A percentile compares a stretch with the other conserved stretches of the same genome.
These are phyloP conservation scores for Clarias laeviceps DNA, from an alignment of 2,797 vertebrate species.

Conservation along the genomic window DNA sequence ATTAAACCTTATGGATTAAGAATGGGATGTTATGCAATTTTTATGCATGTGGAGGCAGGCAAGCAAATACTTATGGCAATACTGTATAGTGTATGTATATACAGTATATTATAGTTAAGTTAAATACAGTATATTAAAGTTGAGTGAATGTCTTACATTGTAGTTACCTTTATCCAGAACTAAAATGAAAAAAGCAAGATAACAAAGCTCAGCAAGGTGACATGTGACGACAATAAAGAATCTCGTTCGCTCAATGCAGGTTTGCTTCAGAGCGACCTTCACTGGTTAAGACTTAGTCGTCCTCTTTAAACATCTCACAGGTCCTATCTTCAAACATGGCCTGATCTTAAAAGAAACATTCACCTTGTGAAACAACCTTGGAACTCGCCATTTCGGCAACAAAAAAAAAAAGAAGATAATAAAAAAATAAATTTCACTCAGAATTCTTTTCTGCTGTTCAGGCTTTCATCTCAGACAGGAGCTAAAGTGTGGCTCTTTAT, in stretches of 20 bases:
- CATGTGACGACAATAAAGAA: background rate
- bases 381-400: slow-evolving; percentile 45
- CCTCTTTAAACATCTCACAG: slow-evolving; percentile 48
- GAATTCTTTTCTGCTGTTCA: slow-evolving; percentile 1
- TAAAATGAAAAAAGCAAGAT: slow-evolving; percentile 7
- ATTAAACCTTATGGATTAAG: too few species aligned
- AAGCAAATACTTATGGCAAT: too few species aligned
- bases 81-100: too few species aligned
- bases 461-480: slow-evolving; percentile 25
- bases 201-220: slow-evolving; percentile 8
- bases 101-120: too few species aligned
- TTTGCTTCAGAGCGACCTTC: slow-evolving; percentile 62
- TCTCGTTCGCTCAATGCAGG: slow-evolving; percentile 46
- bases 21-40: too few species aligned
- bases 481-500: background rate
- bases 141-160: background rate
- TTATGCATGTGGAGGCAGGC: too few species aligned
- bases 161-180: background rate
- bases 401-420: slow-evolving; percentile 1
- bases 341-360: slow-evolving; percentile 36
- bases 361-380: slow-evolving; percentile 71
- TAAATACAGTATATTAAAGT: too few species aligned
- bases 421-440: slow-evolving; percentile 9
- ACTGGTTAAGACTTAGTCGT: slow-evolving; percentile 51
- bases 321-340: slow-evolving; percentile 46